Conservation (phyloP, 2,113 vertebrate genomes). For the Sarotherodon lohbergeri region DNA sequence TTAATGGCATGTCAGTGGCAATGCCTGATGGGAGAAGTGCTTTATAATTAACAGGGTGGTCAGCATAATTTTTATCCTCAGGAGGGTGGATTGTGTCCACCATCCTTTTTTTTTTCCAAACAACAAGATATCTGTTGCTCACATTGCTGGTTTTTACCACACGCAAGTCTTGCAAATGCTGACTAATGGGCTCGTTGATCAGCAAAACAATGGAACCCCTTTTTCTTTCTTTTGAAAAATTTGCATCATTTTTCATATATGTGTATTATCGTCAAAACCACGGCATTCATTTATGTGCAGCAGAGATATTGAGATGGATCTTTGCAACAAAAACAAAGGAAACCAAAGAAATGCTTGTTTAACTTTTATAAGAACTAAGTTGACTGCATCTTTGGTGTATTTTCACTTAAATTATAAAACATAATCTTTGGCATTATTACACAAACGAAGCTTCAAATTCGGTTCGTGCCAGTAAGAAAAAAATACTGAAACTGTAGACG, state of each 20-base stretch:
- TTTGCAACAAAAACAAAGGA: not conserved
- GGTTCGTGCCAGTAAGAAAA: not conserved
- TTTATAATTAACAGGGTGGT: conserved; percentile 65
- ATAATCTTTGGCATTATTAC: not conserved
- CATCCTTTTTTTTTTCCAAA: not conserved
- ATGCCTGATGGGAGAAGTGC: conserved; percentile 59
- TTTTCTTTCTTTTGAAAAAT: not conserved
- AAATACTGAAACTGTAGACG: not conserved
- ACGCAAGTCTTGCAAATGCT: not conserved
- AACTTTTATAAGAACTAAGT: not conserved
- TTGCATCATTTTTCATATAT: not conserved
- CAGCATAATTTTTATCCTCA: conserved; percentile 47
- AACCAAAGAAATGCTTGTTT: not conserved
- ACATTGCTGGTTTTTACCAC: not conserved
- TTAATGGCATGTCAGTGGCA: conserved; percentile 57
- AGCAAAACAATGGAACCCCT: not conserved
- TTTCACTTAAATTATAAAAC: not conserved
- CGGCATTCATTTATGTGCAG: not conserved
- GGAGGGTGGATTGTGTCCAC: conserved; percentile 1
- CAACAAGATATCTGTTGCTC: conserved; percentile 34
- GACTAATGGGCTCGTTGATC: not conserved
- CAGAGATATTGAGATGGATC: not conserved
- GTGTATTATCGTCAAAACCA: not conserved
- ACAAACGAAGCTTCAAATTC: not conserved
- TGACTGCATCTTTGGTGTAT: not conserved